These are phyloP conservation scores for Aphodius granarius DNA, from an alignment of 2,888 invertebrate genomes.

Conservation along the genomic window DNA sequence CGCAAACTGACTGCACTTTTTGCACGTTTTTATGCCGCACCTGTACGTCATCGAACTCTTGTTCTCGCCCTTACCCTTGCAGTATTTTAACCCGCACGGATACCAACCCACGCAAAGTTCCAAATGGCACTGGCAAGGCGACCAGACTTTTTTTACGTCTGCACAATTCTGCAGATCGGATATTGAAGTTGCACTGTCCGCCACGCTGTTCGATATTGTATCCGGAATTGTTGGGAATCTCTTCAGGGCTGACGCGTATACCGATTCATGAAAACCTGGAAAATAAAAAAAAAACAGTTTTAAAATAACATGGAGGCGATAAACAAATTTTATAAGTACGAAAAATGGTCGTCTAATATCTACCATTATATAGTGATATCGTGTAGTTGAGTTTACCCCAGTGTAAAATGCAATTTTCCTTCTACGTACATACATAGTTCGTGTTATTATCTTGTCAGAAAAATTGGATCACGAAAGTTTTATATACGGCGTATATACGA, in stretches of 20 bases:
- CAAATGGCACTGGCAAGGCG: slow-evolving; percentile 82
- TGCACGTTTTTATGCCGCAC: slow-evolving; percentile 95
- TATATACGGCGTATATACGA: not conserved
- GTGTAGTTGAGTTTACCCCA: not conserved
- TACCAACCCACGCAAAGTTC: slow-evolving; percentile 95
- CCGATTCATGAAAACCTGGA: slow-evolving; percentile 70
- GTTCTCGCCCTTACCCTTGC: slow-evolving; percentile 62
- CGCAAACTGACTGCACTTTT: slow-evolving; percentile 84
- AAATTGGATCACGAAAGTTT: slow-evolving; percentile 12
- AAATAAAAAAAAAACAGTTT: not conserved
- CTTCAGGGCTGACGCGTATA: slow-evolving; percentile 71
- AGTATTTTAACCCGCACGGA: slow-evolving; percentile 93
- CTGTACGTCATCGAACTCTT: slow-evolving; percentile 74
- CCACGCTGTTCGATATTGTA: slow-evolving; percentile 41
- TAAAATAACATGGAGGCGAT: not conserved
- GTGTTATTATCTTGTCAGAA: slow-evolving; percentile 7
- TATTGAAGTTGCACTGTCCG: slow-evolving; percentile 30
- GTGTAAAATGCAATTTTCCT: slow-evolving; percentile 7
- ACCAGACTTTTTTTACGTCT: slow-evolving; percentile 67
- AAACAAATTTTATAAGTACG: not conserved
- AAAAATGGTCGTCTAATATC: not conserved
- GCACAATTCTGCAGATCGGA: slow-evolving; percentile 58
- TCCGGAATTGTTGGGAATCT: slow-evolving; percentile 63
- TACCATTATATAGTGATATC: not conserved
- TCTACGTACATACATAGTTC: not conserved